Conservation (phyloP, 2,888 invertebrate species). For the Brassicogethes aeneus region DNA sequence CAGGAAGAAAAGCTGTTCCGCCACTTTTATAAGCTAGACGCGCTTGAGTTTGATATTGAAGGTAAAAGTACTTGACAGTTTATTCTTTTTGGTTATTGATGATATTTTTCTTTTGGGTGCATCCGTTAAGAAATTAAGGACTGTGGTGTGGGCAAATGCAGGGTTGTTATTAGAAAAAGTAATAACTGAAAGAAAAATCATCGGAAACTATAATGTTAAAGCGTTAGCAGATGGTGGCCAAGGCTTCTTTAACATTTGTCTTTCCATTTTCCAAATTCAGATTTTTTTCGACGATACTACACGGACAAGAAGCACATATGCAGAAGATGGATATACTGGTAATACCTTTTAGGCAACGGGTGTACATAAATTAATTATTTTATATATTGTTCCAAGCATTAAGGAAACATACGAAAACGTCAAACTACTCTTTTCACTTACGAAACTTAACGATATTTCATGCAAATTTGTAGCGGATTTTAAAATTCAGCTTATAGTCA, state of each 20-base stretch:
- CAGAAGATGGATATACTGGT: neutral
- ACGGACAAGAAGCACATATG: neutral
- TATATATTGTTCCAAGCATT: neutral
- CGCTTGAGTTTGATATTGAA: too few relatives aligned
- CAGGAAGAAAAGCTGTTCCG: conserved; percentile 1
- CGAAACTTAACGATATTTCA: conserved; percentile 2
- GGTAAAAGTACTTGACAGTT: too few relatives aligned
- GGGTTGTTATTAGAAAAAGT: neutral
- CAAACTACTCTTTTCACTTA: conserved; percentile 1
- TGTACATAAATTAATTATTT: neutral
- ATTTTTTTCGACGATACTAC: neutral
- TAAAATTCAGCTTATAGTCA: neutral
- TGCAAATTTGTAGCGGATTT: conserved; percentile 3
- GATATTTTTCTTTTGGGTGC: too few relatives aligned
- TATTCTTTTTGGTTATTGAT: too few relatives aligned
- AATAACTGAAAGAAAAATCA: neutral
- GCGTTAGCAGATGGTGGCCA: neutral
- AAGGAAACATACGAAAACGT: conserved; percentile 2
- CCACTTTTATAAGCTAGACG: too few relatives aligned
- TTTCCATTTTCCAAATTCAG: neutral
- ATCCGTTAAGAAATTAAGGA: neutral
- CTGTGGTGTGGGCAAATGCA: neutral
- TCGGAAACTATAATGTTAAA: neutral
- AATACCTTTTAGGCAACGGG: neutral
- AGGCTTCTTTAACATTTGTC: conserved; percentile 3